These are phyloP conservation scores for Indri indri DNA, from an alignment of 2,113 vertebrate species.

Conservation along the genomic window DNA sequence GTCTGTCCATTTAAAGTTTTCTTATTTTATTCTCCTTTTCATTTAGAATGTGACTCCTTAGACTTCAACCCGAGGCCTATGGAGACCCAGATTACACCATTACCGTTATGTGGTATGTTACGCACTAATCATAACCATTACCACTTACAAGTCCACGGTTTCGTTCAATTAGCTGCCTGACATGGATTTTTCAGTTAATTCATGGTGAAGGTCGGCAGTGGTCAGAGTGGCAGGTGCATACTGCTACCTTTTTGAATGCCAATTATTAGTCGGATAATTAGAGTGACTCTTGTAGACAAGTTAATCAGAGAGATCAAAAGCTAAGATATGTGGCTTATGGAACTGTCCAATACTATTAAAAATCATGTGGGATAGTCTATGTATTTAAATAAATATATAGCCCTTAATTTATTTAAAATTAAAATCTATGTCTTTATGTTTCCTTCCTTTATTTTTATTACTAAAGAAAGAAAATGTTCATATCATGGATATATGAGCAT, in stretches of 20 bases:
- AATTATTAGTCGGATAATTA: constrained; percentile 79
- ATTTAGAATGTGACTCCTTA: constrained; percentile 56
- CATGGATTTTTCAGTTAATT: constrained; percentile 82
- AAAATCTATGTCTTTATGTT: not conserved
- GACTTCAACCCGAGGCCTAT: constrained; percentile 59
- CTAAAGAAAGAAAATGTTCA: not conserved
- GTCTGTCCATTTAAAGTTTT: constrained; percentile 64
- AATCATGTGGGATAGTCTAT: constrained; percentile 41
- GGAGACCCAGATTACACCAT: constrained; percentile 77
- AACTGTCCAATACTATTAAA: constrained; percentile 70
- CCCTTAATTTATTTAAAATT: not conserved
- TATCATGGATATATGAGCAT: not conserved
- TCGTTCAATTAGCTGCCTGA: constrained; percentile 83
- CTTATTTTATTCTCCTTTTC: constrained; percentile 70
- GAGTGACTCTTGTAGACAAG: constrained; percentile 66
- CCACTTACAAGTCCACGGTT: constrained; percentile 79
- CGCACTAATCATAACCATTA: constrained; percentile 82
- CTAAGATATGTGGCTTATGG: constrained; percentile 61
- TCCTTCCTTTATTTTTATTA: not conserved
- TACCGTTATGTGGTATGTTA: constrained; percentile 71
- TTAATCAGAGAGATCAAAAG: constrained; percentile 77
- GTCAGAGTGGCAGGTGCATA: constrained; percentile 81
- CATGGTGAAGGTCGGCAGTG: constrained; percentile 77
- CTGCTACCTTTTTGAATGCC: constrained; percentile 79
- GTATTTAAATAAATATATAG: not conserved